These are phyloP conservation scores for Aptenodytes patagonicus DNA, from an alignment of 2,113 vertebrate species.

Conservation along the genomic window DNA sequence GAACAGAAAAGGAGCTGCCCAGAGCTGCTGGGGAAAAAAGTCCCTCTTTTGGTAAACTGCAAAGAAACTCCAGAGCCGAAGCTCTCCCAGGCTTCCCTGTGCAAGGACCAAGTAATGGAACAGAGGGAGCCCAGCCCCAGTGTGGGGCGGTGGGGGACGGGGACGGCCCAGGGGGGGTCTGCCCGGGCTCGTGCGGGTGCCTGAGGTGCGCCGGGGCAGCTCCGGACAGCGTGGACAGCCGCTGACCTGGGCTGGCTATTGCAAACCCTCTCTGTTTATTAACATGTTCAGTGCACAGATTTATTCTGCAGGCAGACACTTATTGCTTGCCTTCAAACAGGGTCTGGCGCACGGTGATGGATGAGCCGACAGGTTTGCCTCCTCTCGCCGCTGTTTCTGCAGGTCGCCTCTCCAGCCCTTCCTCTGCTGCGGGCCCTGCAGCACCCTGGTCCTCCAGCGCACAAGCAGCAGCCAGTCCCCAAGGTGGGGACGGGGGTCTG, in stretches of 20 bases:
- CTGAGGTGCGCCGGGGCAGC: not conserved
- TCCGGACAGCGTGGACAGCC: fast-evolving
- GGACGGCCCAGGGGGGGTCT: not conserved
- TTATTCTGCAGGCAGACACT: not conserved
- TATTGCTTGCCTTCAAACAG: not conserved
- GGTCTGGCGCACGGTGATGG: not conserved
- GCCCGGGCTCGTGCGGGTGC: not conserved
- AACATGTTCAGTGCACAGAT: not conserved
- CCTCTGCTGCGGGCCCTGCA: not conserved
- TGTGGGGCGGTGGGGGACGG: fast-evolving
- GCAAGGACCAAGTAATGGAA: not conserved
- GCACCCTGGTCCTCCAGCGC: not conserved
- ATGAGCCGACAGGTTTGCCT: not conserved
- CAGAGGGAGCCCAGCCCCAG: not conserved
- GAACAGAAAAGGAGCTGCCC: not conserved
- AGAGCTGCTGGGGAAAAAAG: not conserved
- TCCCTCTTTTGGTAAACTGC: not conserved
- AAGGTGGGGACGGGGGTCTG: fast-evolving
- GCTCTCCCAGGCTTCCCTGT: not conserved
- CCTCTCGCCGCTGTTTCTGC: not conserved
- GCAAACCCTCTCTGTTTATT: not conserved
- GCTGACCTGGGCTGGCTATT: not conserved
- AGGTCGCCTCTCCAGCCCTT: not conserved
- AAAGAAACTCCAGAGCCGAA: not conserved
- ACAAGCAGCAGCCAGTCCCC: fast-evolving